Conservation (phyloP, 2,797 vertebrate genomes). For the Denticeps clupeoides region DNA sequence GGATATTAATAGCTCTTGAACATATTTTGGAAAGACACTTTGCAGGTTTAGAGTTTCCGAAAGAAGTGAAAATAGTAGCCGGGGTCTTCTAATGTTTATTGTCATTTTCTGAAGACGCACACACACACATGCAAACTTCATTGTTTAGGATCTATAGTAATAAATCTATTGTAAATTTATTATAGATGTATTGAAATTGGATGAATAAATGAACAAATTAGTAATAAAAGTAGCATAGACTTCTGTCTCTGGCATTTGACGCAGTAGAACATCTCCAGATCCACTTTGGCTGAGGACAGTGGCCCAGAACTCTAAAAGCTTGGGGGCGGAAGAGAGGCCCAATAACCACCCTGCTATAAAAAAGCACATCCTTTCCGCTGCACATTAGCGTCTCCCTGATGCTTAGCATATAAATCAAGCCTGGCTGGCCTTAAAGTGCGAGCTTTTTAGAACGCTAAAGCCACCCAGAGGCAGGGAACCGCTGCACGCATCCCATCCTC, state of each 20-base stretch:
- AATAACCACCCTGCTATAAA: too few species aligned
- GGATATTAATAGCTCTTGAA: slow-evolving; percentile 16
- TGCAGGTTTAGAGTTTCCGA: slow-evolving; percentile 10
- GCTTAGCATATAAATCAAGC: slow-evolving; percentile 12
- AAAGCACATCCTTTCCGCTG: too few species aligned
- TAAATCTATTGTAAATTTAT: too few species aligned
- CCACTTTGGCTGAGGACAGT: not conserved
- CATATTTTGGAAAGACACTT: slow-evolving; percentile 6
- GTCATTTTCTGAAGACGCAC: not conserved
- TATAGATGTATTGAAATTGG: too few species aligned
- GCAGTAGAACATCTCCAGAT: not conserved
- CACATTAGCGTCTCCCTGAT: slow-evolving; percentile 3
- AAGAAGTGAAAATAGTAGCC: not conserved
- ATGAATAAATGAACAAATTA: too few species aligned
- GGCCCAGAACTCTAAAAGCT: not conserved
- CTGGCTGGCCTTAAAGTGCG: slow-evolving; percentile 13
- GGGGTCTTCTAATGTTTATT: not conserved
- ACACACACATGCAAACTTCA: not conserved
- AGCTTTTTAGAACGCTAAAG: slow-evolving; percentile 10
- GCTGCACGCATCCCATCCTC: slow-evolving; percentile 7
- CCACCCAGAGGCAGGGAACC: slow-evolving; percentile 8
- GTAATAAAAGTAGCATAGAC: too few species aligned
- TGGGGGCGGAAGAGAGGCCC: too few species aligned
- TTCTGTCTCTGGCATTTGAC: not conserved
- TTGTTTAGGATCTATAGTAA: too few species aligned